Evolutionary conservation across 2,888 invertebrate species (phyloP), one percentile per base, ranked within the genome.

Genomic region (Ischnus inquisitorius): DNA sequence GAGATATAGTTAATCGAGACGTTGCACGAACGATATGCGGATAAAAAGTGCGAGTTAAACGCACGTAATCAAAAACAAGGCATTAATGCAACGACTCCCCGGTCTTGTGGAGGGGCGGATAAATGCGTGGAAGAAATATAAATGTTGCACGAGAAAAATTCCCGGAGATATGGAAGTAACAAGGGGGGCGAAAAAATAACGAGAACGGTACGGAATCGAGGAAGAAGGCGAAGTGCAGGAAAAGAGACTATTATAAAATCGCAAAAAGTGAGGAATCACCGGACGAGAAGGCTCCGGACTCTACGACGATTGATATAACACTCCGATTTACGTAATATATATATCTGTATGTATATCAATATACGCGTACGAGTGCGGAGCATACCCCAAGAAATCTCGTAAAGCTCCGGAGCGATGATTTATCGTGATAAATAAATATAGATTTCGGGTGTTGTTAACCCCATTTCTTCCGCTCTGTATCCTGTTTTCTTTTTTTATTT

Each of bases 401-500:
- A 84, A 87, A 86, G 79, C 80, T 83, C 71, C 65, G 12, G 51
- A 51, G 54, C 82, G 76, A 84, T 86, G 88, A 88, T 88, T 88
- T 88, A 88, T 84, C 87, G 82, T 83, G 82, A 86, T 86, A 88
- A 89, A 90, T 90, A 90, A 89, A 82, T 79, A 90, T 90, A 90
- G 89, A 90, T 89, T 87, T 82, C 39, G 51, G 68, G 87, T 89
- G 90, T 88, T 90, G 87, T 91, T 90, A 90, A 90, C 90, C 89
- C 87, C 89, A 86, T 88, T 90, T 90, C 88, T 87, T 82, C 60
- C 46, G 68, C 62, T 79, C 60, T 28, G 64, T 65, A 51, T 76
- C 69, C 78, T 60, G 43, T 74, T 74, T 46, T 34, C 8, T 67
- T 71, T 60, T 60, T 51, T 19, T 43, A 34, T 74, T 77, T 14